These are phyloP conservation scores for Neodiprion fabricii DNA, from an alignment of 1,140 invertebrate genomes.

Conservation along the genomic window DNA sequence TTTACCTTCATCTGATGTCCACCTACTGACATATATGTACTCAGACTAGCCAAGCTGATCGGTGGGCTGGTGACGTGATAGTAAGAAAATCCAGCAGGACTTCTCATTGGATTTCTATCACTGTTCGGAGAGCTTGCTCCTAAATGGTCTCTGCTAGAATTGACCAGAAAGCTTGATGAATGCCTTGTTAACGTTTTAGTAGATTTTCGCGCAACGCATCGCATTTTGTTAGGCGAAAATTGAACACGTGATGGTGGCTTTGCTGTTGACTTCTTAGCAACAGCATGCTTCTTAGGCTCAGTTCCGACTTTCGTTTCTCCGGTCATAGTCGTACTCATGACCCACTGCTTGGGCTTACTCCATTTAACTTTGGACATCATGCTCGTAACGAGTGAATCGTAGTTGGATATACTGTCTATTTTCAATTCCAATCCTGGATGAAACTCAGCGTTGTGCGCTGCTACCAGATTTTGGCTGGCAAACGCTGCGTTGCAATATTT, in stretches of 20 bases:
- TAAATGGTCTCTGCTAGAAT: no score
- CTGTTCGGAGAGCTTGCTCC: no score
- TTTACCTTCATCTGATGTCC: constrained; percentile 49
- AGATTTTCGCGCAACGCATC: constrained; percentile 56
- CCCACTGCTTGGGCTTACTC: not conserved
- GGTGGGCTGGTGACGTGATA: constrained; percentile 40
- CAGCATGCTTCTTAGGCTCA: constrained; percentile 22
- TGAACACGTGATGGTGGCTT: constrained; percentile 26
- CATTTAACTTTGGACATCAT: constrained; percentile 21
- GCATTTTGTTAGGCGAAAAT: constrained; percentile 22
- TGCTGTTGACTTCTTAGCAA: constrained; percentile 55
- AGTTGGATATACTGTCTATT: constrained; percentile 40
- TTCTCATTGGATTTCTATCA: not conserved
- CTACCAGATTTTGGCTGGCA: constrained; percentile 22
- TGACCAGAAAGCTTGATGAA: constrained; percentile 28
- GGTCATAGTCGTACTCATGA: not conserved
- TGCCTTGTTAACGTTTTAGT: constrained; percentile 47
- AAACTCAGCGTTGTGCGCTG: constrained; percentile 30
- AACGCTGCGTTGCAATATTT: constrained; percentile 47
- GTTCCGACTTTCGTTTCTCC: constrained; percentile 1
- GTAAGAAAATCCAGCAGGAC: constrained; percentile 33
- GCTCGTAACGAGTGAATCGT: constrained; percentile 33
- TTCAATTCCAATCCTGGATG: constrained; percentile 43
- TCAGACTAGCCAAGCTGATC: constrained; percentile 42
- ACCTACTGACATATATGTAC: constrained; percentile 49